A percentile compares a stretch with the other conserved stretches of the same genome.
Conservation (phyloP, 1,140 invertebrate genomes). For the Probaryconus sp. region DNA sequence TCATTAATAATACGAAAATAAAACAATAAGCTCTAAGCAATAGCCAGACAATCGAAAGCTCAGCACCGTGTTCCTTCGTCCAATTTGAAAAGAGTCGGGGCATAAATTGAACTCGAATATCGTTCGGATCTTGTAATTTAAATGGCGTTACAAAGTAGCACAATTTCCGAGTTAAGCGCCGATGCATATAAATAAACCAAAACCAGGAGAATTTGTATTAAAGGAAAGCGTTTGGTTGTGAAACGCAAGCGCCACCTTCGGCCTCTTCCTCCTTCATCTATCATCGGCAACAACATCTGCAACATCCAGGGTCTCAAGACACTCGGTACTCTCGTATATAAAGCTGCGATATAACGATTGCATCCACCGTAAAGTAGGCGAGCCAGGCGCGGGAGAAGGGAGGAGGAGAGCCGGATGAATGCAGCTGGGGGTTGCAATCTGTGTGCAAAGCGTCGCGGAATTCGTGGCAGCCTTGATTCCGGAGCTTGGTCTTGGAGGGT, state of each 20-base stretch:
- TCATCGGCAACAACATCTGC: constrained; percentile 43
- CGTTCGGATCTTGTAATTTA: too few relatives aligned
- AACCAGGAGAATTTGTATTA: constrained; percentile 46
- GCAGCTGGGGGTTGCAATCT: constrained; percentile 67
- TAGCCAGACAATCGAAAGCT: too few relatives aligned
- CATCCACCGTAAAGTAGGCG: constrained; percentile 66
- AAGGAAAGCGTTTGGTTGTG: constrained; percentile 26
- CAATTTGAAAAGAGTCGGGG: too few relatives aligned
- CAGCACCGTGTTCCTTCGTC: too few relatives aligned
- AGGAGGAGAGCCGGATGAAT: constrained; percentile 63
- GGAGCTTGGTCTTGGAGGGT: constrained; percentile 53
- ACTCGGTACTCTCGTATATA: constrained; percentile 35
- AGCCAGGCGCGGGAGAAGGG: too few relatives aligned
- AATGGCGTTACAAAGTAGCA: constrained; percentile 9
- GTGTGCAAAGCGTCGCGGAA: constrained; percentile 70
- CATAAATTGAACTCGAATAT: too few relatives aligned
- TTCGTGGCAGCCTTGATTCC: constrained; percentile 56
- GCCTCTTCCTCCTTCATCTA: constrained; percentile 53
- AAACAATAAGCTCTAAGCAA: too few relatives aligned
- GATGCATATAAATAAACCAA: constrained; percentile 48
- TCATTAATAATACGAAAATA: too few relatives aligned
- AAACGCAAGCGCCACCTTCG: constrained; percentile 35
- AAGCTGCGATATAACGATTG: constrained; percentile 70
- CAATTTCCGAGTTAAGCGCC: constrained; percentile 32
- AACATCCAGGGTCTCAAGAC: constrained; percentile 50